phyloP scores from a whole-genome alignment of 2,113 vertebrate genomes.

The Coregonus clupeaformis region DNA sequence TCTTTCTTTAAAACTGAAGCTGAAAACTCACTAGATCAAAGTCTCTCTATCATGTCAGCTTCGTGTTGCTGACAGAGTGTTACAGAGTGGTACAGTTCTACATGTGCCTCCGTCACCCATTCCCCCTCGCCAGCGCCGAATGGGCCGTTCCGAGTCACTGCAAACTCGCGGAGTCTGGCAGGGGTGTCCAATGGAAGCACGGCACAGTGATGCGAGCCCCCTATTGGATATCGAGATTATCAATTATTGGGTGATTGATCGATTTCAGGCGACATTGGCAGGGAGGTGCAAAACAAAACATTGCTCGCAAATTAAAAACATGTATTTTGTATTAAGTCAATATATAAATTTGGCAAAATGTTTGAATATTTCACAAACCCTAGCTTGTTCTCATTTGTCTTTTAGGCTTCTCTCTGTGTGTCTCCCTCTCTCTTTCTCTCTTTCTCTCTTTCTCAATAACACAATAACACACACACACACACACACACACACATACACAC shows the following conservation, averaged over 20 bases:
- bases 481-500: too few relatives aligned
- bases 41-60: conserved; percentile 1
- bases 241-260: conserved; percentile 86
- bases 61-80: neutral
- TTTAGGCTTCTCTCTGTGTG: neutral
- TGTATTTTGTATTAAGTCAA: conserved; percentile 16
- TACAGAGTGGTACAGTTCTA: conserved; percentile 19
- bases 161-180: conserved; percentile 71
- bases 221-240: conserved; percentile 82
- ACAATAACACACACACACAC: too few relatives aligned
- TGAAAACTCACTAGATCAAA: neutral
- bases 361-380: conserved; percentile 20
- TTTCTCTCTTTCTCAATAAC: neutral
- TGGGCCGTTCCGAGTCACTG: conserved; percentile 87
- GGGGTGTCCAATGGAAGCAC: conserved; percentile 78
- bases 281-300: conserved; percentile 57
- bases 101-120: conserved; percentile 33
- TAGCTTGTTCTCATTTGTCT: neutral
- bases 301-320: conserved; percentile 16
- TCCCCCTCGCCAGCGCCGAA: conserved; percentile 77
- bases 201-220: conserved; percentile 62
- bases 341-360: conserved; percentile 17
- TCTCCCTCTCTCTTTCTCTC: conserved; percentile 5
- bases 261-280: conserved; percentile 77
- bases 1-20: neutral